phyloP scores from a whole-genome alignment of 2,113 vertebrate species.

The Ondatra zibethicus region DNA sequence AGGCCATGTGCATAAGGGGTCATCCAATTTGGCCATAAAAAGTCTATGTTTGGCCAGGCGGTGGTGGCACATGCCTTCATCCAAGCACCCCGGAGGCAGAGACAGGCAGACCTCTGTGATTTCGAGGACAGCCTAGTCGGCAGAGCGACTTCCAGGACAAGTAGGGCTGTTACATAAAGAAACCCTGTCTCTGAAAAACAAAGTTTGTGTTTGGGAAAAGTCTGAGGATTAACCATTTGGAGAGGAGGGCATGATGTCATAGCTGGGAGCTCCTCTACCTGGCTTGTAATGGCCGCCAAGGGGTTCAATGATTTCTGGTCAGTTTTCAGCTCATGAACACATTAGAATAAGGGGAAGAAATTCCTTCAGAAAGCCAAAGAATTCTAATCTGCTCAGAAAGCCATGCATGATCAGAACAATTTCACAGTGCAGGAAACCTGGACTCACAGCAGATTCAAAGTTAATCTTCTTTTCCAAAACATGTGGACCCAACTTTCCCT shows the following conservation, averaged over 20 bases:
- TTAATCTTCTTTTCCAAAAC: not conserved
- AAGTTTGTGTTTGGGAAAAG: not conserved
- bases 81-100: too few relatives aligned
- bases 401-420: not conserved
- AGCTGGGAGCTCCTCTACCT: not conserved
- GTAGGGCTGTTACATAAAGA: too few relatives aligned
- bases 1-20: not conserved
- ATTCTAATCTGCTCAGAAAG: not conserved
- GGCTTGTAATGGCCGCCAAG: not conserved
- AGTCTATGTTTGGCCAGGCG: not conserved
- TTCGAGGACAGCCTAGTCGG: too few relatives aligned
- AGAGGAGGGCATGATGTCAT: fast-evolving
- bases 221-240: not conserved
- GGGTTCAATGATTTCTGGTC: not conserved
- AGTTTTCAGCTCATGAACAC: not conserved
- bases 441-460: not conserved
- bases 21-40: not conserved
- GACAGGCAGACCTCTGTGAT: too few relatives aligned
- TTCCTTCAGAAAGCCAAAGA: not conserved
- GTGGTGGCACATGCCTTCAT: too few relatives aligned
- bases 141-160: too few relatives aligned
- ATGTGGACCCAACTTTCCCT: not conserved
- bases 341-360: not conserved
- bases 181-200: too few relatives aligned
- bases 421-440: not conserved